A percentile compares a stretch with the other conserved stretches of the same genome.
Conservation (phyloP, 2,113 vertebrate genomes). For the Scomber colias region DNA sequence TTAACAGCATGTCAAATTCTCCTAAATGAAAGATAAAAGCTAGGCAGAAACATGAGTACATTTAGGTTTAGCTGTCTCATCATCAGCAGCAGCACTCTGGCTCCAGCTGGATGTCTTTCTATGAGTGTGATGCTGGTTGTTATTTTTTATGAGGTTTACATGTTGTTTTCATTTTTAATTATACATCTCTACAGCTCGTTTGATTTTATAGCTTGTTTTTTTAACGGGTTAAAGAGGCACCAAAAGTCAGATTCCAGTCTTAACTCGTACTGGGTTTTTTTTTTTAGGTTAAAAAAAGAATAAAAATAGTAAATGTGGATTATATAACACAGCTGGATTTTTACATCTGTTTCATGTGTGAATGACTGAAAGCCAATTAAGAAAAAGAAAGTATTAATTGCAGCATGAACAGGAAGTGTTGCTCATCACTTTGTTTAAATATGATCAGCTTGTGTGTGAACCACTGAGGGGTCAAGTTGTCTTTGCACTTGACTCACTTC, state of each 20-base stretch:
- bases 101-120: background rate
- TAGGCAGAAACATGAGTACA: no score
- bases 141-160: background rate
- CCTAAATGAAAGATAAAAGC: no score
- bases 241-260: background rate
- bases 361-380: background rate
- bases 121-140: background rate
- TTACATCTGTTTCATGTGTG: background rate
- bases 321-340: background rate
- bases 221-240: background rate
- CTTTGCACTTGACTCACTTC: slow-evolving; percentile 25
- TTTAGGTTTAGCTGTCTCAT: background rate
- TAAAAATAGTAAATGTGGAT: background rate
- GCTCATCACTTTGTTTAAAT: slow-evolving; percentile 4
- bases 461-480: slow-evolving; percentile 28
- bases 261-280: no score
- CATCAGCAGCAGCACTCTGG: background rate
- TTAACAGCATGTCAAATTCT: no score
- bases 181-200: background rate
- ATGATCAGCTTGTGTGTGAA: slow-evolving; percentile 28
- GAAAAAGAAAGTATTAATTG: background rate
- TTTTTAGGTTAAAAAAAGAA: background rate
- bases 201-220: background rate
- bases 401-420: background rate
- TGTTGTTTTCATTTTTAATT: background rate